Base-by-base conservation (phyloP, 2,113 vertebrate genomes). In the Misgurnus anguillicaudatus region DNA sequence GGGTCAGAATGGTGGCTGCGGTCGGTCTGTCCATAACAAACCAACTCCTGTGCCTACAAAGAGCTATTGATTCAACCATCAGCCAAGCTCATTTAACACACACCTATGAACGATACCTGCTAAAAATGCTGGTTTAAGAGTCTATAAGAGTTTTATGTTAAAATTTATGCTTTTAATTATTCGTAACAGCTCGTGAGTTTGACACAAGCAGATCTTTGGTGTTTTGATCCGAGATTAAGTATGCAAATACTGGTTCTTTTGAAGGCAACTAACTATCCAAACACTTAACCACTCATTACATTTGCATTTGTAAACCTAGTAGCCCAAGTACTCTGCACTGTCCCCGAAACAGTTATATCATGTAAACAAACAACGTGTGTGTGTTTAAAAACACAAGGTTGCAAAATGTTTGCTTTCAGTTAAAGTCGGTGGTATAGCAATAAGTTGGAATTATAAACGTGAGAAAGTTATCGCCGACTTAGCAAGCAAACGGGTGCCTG, bases 1-100 rank as follows among this genome's bases (percentile, higher is more conserved):
- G 72, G 79, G 79, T 81, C 83, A 79, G 64, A 82, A 81, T 61
- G 58, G 60, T 61, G 80, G 48, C 79, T 79, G 71, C 62, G 45
- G 64, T 79, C 79, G 19, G 80, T 69, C 45, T 24, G 70, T 69
- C 65, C 36, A 78, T 60, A 79, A 79, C 64, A 70, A 57, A 80
- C 79, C 65, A 78, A 79, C 79, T 79, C 71, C 76, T 45, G 31
- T 24, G n/a, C 42, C 68, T 14, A 84, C 71, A 84, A 81, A 80
- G 80, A 70, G 60, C 76, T 75, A 76, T 79, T 84, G 79, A 84
- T 75, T 60, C 71, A 61, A 71, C 77, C 58, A 62, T 61, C 63
- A 19, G 45, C 63, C 62, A 68, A 74, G 62, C 81, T 21, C 8
- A 6, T 70, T 69, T 57, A 17, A 63, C 72, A 63, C 80, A 76